Evolutionary conservation across 2,888 invertebrate species (phyloP).

Genomic region (Melitaea athalia): DNA sequence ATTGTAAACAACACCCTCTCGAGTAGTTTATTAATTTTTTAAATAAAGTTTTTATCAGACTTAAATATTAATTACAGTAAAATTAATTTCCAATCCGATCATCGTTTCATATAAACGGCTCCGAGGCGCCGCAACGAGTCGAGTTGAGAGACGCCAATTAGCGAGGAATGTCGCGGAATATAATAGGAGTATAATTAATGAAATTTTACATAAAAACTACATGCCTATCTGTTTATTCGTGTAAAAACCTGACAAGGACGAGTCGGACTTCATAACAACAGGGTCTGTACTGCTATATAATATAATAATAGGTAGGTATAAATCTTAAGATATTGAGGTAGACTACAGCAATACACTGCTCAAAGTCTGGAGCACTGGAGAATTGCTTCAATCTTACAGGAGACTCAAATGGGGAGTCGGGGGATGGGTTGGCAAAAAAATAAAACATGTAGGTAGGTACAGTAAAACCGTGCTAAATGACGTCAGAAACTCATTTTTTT

Average conservation of each 20-base stretch:
- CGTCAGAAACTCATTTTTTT: too few relatives aligned
- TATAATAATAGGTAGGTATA: neutral
- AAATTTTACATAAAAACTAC: conserved; percentile 22
- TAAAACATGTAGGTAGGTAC: too few relatives aligned
- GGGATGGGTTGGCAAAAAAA: too few relatives aligned
- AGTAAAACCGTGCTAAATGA: too few relatives aligned
- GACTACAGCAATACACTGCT: too few relatives aligned
- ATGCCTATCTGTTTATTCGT: conserved; percentile 3
- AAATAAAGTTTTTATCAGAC: neutral
- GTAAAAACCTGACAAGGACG: conserved; percentile 8
- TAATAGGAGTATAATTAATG: conserved; percentile 6
- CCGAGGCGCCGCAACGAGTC: neutral
- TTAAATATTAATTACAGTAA: neutral
- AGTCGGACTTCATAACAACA: neutral
- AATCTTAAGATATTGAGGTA: too few relatives aligned
- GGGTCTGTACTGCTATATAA: neutral
- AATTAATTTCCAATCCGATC: neutral
- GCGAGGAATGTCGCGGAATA: conserved; percentile 12
- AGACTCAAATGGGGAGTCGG: too few relatives aligned
- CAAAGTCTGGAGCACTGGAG: too few relatives aligned
- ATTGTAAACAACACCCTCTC: too few relatives aligned
- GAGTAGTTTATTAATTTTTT: too few relatives aligned
- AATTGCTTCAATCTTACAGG: too few relatives aligned
- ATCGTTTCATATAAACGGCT: neutral
- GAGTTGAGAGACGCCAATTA: neutral